These are phyloP conservation scores for Drosophila carrolli DNA, from an alignment of 1,140 invertebrate genomes.

Conservation along the genomic window DNA sequence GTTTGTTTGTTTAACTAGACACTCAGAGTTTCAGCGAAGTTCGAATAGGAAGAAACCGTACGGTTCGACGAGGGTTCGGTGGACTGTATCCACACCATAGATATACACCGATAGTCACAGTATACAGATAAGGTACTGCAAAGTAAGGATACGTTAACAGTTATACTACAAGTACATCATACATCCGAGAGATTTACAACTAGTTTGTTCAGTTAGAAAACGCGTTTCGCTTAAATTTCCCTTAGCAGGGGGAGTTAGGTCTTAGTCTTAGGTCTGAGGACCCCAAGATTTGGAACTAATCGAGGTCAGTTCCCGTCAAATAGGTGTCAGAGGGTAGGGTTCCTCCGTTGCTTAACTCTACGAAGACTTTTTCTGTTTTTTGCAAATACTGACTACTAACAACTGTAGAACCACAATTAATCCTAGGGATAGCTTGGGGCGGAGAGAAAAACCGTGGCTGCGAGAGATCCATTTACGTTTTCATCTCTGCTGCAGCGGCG, in stretches of 20 bases:
- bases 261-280: not conserved
- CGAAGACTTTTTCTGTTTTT: conserved; percentile 64
- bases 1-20: conserved; percentile 59
- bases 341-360: conserved; percentile 53
- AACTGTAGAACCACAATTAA: conserved; percentile 45
- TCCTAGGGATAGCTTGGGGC: conserved; percentile 15
- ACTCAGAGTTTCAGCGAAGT: conserved; percentile 78
- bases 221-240: conserved; percentile 49
- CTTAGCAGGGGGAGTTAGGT: conserved; percentile 8
- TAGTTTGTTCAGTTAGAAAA: conserved; percentile 81
- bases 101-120: conserved; percentile 36
- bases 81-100: conserved; percentile 11
- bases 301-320: conserved; percentile 51
- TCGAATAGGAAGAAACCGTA: conserved; percentile 77
- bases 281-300: conserved; percentile 20
- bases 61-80: conserved; percentile 36
- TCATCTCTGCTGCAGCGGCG: conserved; percentile 54
- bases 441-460: not conserved
- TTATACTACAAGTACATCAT: conserved; percentile 43
- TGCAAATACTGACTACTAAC: conserved; percentile 69
- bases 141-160: conserved; percentile 33
- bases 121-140: conserved; percentile 45
- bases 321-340: conserved; percentile 12
- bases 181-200: conserved; percentile 57
- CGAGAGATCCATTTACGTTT: conserved; percentile 54